Base-by-base conservation (phyloP, 1,140 invertebrate genomes). In the Coboldia fuscipes region DNA sequence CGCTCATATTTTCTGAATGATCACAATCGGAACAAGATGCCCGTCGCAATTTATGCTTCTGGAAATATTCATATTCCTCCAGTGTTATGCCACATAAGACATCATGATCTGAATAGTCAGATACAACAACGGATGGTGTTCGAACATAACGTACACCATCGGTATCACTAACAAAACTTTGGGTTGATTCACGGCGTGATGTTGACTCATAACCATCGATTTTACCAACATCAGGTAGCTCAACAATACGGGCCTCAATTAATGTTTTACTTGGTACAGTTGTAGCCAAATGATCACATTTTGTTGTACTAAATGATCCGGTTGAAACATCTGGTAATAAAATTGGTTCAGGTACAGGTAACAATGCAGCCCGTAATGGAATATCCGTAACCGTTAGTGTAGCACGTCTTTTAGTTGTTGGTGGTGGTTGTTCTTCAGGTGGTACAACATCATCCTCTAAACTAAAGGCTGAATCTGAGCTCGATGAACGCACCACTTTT, bases 91-190 rank as follows among this genome's bases (percentile, higher is more conserved):
- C 70, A 22, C 67, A 60, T 5, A 63, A 61, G 14, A 69, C 58
- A 39, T 77, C 76, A n/a, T n/a, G n/a, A 45, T 82, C 77, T 0
- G 75, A 80, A 45, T 81, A 80, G 50, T 84, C 80, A 42, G 76
- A 81, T 2, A 84, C 74, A 3, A 84, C 77, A 13, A 84, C 78
- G 14, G 75, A 80, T 0, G 80, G 78, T 0, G 78, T 81, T 20
- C 78, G 51, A 46, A 75, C 74, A 42, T 67, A 75, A 1, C 75
- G 59, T 3, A 59, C 58, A 10, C 52, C 27, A 10, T 33, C 28
- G 18, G 21, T 37, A 24, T 44, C 42, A 22, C 47, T 51, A 28
- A 44, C 32, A 30, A 42, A 47, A 24, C 49, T 54, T 22, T 51
- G 48, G 6, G 49, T 47, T 15, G 51, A 52, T 5, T 54, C 51